Conservation (phyloP, 2,888 invertebrate genomes). For the Rhorus exstirpatorius region DNA sequence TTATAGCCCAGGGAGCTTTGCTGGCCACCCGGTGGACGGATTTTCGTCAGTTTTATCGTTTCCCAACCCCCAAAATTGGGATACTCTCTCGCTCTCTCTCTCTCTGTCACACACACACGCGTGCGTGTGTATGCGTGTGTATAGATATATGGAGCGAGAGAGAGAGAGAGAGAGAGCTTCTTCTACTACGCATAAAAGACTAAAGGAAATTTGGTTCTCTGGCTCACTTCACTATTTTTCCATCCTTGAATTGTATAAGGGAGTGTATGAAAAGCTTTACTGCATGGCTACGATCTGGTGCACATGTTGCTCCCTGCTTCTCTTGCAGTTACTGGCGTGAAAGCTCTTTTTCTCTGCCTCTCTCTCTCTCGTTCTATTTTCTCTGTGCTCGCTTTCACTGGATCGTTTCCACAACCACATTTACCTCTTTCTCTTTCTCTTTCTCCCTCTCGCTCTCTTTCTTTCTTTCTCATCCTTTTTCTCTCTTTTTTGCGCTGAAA, state of each 20-base stretch:
- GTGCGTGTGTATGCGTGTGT: constrained; percentile 46
- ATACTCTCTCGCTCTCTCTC: constrained; percentile 32
- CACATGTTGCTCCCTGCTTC: constrained; percentile 59
- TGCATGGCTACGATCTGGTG: constrained; percentile 71
- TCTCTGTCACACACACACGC: constrained; percentile 10
- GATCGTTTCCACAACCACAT: constrained; percentile 38
- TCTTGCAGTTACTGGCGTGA: constrained; percentile 64
- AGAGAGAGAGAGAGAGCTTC: no score
- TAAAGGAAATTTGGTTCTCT: constrained; percentile 66
- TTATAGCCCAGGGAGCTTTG: constrained; percentile 55
- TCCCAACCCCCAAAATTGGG: constrained; percentile 35
- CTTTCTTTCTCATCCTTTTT: not conserved
- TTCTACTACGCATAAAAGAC: constrained; percentile 53
- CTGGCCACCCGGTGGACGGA: constrained; percentile 68
- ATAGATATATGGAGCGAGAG: no score
- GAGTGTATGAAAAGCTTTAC: constrained; percentile 73
- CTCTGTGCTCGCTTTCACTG: constrained; percentile 58
- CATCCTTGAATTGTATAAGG: constrained; percentile 56
- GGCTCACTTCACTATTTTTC: constrained; percentile 61
- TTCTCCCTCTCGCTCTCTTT: constrained; percentile 46
- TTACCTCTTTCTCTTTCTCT: constrained; percentile 64
- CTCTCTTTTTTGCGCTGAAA: constrained; percentile 20
- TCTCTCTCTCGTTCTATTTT: constrained; percentile 34
- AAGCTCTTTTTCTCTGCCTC: constrained; percentile 53
- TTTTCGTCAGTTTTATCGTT: constrained; percentile 68